phyloP scores from a whole-genome alignment of 2,888 invertebrate genomes.

The Dicranocentrus wangi region DNA sequence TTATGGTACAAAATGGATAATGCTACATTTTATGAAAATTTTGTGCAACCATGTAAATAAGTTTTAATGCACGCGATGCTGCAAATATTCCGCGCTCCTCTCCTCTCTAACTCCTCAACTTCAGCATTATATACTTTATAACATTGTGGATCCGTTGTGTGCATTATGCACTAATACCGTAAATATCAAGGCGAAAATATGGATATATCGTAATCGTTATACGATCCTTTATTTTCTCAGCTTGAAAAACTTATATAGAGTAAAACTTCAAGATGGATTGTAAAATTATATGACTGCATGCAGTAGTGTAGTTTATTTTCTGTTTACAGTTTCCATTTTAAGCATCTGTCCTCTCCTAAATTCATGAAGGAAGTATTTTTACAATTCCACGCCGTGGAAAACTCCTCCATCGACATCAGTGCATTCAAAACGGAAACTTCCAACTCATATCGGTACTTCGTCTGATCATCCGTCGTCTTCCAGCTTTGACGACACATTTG shows the following conservation, averaged over 20 bases:
- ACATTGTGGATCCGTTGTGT: too few relatives aligned
- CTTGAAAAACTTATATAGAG: background rate
- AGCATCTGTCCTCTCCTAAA: background rate
- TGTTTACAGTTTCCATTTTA: background rate
- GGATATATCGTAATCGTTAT: background rate
- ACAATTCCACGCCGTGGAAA: constrained; percentile 14
- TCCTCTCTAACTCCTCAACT: too few relatives aligned
- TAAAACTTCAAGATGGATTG: background rate
- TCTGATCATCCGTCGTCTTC: background rate
- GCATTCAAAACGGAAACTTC: background rate
- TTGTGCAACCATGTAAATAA: too few relatives aligned
- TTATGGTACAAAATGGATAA: too few relatives aligned
- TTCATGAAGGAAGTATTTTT: constrained; percentile 3
- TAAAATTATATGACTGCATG: background rate
- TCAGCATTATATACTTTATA: too few relatives aligned
- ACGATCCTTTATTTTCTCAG: background rate
- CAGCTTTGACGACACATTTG: constrained; percentile 17
- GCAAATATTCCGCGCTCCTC: too few relatives aligned
- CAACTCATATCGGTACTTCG: background rate
- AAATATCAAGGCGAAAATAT: background rate
- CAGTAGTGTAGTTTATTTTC: background rate
- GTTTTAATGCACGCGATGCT: too few relatives aligned
- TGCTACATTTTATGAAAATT: too few relatives aligned
- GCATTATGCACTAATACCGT: background rate
- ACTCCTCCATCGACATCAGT: constrained; percentile 25